Base-by-base conservation (phyloP, 2,888 invertebrate genomes). In the Yponomeuta sedellus region DNA sequence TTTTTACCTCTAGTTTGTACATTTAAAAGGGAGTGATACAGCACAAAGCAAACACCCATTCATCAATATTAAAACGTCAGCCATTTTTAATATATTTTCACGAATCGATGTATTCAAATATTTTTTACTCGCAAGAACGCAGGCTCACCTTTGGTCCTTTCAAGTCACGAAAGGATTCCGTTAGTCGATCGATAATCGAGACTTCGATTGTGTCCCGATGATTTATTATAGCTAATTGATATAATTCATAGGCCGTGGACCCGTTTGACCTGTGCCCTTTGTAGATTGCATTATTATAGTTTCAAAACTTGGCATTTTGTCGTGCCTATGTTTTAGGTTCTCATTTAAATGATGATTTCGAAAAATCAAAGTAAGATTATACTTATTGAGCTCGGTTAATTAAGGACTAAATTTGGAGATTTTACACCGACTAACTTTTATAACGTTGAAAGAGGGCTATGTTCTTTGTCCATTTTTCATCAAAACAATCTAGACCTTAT, bases 161-260 rank as follows among this genome's bases (percentile, higher is more conserved):
- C 70, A n/a, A 34, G 61, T 22, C 16, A 56, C 77, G 80, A 67
- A 85, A 81, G 77, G 81, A 86, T 82, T 84, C 85, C 84, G 86
- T 87, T 86, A 85, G 71, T 74, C 79, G 81, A 85, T 84, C 83
- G 82, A 83, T 83, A 80, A 82, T 65, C 28, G 83, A 82, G 81
- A 78, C 75, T 44, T 71, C 72, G 78, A 72, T 58, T 58, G 59
- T 40, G 64, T 44, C 28, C 20, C 66, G 61, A 84, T 88, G 88
- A 90, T 91, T 83, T 83, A 90, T 88, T 78, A 79, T 73, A 68
- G 72, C 75, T 84, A 88, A 88, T 89, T 84, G 88, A 85, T 86
- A 84, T 82, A 85, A 86, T 88, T 86, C 87, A 83, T 80, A 76
- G 76, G 77, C 73, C 72, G 75, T 75, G 76, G 44, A 52, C 44